Evolutionary conservation across 1,140 invertebrate species (phyloP).

Genomic region (Macrobrachium nipponense): DNA sequence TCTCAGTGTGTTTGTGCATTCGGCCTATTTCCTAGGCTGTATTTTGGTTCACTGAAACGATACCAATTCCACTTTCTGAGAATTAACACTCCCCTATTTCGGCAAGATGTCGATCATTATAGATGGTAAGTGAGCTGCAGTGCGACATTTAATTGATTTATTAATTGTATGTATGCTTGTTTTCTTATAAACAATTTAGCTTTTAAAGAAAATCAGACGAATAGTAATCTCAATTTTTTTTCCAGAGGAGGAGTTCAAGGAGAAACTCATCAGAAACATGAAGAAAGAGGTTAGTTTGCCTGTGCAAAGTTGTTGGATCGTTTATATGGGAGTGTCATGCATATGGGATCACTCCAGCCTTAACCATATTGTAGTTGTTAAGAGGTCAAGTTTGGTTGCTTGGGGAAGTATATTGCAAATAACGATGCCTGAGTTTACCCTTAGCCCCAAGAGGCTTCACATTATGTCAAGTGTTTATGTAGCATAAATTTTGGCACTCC

Average conservation of each 20-base stretch:
- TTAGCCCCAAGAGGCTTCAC: no score
- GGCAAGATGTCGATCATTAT: slow-evolving; percentile 49
- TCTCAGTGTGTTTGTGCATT: not conserved
- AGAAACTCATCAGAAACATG: slow-evolving; percentile 81
- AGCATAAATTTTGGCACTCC: no score
- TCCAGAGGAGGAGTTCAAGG: slow-evolving; percentile 75
- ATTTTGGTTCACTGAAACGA: not conserved
- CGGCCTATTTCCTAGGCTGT: not conserved
- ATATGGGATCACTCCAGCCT: no score
- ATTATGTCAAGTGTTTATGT: no score
- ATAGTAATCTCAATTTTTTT: slow-evolving; percentile 57
- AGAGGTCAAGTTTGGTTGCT: no score
- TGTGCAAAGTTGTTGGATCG: not conserved
- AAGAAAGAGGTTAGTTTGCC: slow-evolving; percentile 79
- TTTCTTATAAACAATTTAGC: no score
- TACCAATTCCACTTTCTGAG: not conserved
- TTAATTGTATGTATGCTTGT: no score
- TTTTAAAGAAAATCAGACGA: no score
- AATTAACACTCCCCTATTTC: not conserved
- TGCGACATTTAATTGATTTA: not conserved
- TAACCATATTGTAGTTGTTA: no score
- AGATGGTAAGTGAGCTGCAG: slow-evolving; percentile 31
- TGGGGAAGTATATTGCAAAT: no score
- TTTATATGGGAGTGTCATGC: no score
- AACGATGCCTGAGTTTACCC: no score